These are phyloP conservation scores for Littorina saxatilis DNA, from an alignment of 1,140 invertebrate species.

Conservation along the genomic window DNA sequence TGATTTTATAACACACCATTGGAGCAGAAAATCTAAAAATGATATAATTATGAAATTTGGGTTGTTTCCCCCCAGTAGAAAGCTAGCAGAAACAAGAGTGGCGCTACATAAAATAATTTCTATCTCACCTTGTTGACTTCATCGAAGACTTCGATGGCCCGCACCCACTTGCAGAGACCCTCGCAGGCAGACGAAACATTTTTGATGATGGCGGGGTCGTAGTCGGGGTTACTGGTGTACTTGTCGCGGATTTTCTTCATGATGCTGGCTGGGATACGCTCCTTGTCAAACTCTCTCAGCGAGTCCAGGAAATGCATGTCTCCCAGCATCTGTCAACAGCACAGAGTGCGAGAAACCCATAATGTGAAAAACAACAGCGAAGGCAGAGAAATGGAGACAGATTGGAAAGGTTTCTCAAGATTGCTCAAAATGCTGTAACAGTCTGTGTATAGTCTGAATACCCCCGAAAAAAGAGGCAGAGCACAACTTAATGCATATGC, in stretches of 20 bases:
- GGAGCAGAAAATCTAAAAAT: too few species aligned
- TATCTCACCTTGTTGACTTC: constrained; percentile 72
- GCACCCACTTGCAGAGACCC: constrained; percentile 75
- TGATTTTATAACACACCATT: too few species aligned
- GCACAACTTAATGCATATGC: too few species aligned
- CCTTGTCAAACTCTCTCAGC: constrained; percentile 77
- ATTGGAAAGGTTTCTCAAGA: neutral
- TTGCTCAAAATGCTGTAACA: too few species aligned
- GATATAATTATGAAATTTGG: too few species aligned
- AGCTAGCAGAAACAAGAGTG: too few species aligned
- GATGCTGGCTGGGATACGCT: constrained; percentile 72
- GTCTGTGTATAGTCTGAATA: too few species aligned
- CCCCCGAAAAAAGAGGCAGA: too few species aligned
- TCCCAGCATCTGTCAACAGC: constrained; percentile 84
- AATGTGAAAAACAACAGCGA: neutral
- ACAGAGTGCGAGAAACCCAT: neutral
- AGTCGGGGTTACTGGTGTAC: constrained; percentile 74
- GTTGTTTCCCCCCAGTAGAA: too few species aligned
- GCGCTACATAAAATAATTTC: too few species aligned
- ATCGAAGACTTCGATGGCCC: constrained; percentile 74
- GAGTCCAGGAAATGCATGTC: constrained; percentile 78
- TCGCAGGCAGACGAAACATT: constrained; percentile 76
- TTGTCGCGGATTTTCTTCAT: constrained; percentile 73
- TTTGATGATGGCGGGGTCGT: constrained; percentile 74
- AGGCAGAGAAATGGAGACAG: neutral